phyloP scores from a whole-genome alignment of 2,888 invertebrate species.

The Megaustenia siamemsis region DNA sequence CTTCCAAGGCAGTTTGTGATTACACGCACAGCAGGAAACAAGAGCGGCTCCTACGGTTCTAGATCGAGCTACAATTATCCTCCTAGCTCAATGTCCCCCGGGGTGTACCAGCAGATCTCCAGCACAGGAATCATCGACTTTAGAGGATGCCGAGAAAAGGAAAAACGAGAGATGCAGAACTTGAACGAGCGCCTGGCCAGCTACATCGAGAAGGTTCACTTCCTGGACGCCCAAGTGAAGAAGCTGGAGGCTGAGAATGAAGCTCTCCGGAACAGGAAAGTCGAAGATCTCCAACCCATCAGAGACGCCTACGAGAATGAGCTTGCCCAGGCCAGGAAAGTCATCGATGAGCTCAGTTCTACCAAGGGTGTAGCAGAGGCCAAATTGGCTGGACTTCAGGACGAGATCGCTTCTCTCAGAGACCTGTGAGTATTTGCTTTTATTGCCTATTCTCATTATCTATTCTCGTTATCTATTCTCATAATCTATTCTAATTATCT shows the following conservation, averaged over 20 bases:
- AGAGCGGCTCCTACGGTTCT: neutral
- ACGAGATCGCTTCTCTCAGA: constrained; percentile 76
- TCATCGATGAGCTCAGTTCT: constrained; percentile 80
- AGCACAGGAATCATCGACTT: constrained; percentile 79
- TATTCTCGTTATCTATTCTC: neutral
- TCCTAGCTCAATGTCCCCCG: constrained; percentile 54
- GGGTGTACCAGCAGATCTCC: constrained; percentile 65
- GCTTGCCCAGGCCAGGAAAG: constrained; percentile 80
- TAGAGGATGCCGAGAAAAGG: constrained; percentile 80
- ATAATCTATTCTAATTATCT: neutral
- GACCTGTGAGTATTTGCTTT: constrained; percentile 54
- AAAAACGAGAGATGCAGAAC: constrained; percentile 81
- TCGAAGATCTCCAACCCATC: constrained; percentile 74
- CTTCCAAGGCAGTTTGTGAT: constrained; percentile 36
- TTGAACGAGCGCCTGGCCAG: constrained; percentile 81
- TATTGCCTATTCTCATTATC: neutral
- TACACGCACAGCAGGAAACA: constrained; percentile 10
- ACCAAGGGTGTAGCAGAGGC: constrained; percentile 81
- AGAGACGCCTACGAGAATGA: constrained; percentile 81
- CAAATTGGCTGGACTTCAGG: constrained; percentile 79
- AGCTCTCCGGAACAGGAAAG: constrained; percentile 69
- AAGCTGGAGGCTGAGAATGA: constrained; percentile 76
- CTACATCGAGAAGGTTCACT: constrained; percentile 81
- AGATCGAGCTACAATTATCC: constrained; percentile 2
- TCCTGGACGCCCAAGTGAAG: constrained; percentile 78